Conservation (phyloP, 2,113 vertebrate genomes). For the Cyanoderma ruficeps region DNA sequence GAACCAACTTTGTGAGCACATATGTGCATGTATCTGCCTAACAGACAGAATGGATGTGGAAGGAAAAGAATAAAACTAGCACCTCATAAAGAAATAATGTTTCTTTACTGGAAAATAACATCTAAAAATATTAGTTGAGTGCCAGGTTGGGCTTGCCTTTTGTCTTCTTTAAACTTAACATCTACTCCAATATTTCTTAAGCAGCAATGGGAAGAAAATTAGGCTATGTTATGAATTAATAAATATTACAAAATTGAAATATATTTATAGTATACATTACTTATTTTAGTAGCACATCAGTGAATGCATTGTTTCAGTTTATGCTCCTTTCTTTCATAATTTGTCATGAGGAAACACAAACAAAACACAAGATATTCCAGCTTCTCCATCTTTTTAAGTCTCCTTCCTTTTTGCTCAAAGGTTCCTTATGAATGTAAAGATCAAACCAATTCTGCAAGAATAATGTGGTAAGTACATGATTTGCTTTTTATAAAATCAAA, state of each 20-base stretch:
- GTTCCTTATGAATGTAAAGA: slow-evolving; percentile 10
- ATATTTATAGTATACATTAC: neutral
- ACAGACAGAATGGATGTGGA: neutral
- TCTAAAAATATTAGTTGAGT: neutral
- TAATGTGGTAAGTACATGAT: neutral
- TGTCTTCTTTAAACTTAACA: neutral
- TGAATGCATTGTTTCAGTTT: neutral
- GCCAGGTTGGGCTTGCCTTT: neutral
- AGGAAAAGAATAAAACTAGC: neutral
- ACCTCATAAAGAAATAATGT: neutral
- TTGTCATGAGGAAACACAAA: slow-evolving; percentile 28
- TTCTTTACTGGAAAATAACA: neutral
- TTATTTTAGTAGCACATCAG: neutral
- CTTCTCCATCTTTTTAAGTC: slow-evolving; percentile 31
- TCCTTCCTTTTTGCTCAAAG: neutral
- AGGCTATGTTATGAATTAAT: neutral
- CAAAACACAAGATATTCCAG: neutral
- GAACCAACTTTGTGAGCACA: neutral
- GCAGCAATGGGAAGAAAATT: neutral
- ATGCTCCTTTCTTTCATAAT: neutral
- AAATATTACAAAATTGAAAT: neutral
- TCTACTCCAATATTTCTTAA: neutral
- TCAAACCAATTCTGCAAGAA: slow-evolving; percentile 3
- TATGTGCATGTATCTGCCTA: neutral
- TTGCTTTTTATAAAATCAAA: neutral